Evolutionary conservation across 1,140 invertebrate species (phyloP).

Genomic region (Marisa cornuarietis): DNA sequence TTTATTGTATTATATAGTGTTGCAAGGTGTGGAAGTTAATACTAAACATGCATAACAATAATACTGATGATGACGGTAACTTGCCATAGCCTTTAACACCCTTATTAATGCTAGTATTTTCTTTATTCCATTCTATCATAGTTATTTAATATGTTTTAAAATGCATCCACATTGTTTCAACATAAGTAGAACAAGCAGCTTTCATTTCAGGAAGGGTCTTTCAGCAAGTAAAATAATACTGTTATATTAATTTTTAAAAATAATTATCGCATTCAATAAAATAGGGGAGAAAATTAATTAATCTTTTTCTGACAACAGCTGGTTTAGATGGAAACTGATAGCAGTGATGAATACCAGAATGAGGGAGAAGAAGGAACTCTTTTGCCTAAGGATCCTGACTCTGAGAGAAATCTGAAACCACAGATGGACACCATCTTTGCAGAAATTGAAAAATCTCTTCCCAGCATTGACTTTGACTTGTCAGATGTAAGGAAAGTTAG

Average conservation of each 20-base stretch:
- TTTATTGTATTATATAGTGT: too few relatives aligned
- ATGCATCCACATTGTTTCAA: not conserved
- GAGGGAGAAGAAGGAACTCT: not conserved
- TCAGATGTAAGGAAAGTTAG: conserved; percentile 53
- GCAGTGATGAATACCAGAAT: conserved; percentile 14
- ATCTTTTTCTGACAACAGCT: not conserved
- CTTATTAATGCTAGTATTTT: too few relatives aligned
- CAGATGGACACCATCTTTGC: conserved; percentile 58
- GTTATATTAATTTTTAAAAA: not conserved
- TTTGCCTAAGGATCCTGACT: conserved; percentile 9
- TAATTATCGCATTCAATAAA: not conserved
- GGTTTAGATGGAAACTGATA: conserved; percentile 26
- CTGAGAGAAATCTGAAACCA: conserved; percentile 44
- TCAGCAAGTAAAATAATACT: not conserved
- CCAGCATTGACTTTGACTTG: conserved; percentile 56
- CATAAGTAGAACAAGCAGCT: not conserved
- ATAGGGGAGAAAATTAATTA: not conserved
- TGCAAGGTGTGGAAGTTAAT: too few relatives aligned
- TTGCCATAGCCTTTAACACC: too few relatives aligned
- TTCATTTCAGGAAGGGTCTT: not conserved
- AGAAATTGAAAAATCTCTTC: conserved; percentile 56
- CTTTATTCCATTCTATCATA: too few relatives aligned
- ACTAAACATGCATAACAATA: too few relatives aligned
- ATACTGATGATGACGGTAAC: too few relatives aligned
- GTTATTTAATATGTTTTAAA: not conserved